phyloP scores from a whole-genome alignment of 2,797 vertebrate species.

The Gouania willdenowi region DNA sequence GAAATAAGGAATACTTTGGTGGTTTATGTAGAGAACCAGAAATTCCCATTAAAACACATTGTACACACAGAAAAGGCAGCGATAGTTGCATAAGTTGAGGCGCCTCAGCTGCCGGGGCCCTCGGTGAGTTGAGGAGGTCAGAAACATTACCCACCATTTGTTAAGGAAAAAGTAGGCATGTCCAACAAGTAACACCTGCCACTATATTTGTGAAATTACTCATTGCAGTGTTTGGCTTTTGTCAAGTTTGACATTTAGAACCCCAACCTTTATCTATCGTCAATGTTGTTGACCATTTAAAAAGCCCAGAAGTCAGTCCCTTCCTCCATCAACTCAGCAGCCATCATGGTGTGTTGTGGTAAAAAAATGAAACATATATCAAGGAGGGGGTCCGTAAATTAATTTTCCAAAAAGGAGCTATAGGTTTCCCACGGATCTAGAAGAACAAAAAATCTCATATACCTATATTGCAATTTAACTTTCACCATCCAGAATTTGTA shows the following conservation, averaged over 20 bases:
- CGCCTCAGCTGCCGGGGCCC: conserved; percentile 60
- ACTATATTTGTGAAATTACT: conserved; percentile 66
- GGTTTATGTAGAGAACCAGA: conserved; percentile 42
- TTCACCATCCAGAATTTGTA: no score
- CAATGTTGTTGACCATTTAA: conserved; percentile 22
- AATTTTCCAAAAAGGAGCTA: no score
- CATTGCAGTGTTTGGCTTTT: conserved; percentile 55
- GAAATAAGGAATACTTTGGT: conserved; percentile 40
- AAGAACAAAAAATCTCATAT: no score
- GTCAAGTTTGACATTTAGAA: conserved; percentile 57
- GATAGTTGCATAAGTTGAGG: conserved; percentile 53
- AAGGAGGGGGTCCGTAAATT: no score
- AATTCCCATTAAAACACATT: conserved; percentile 36
- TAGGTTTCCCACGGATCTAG: no score
- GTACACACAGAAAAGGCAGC: conserved; percentile 26
- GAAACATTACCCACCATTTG: conserved; percentile 72
- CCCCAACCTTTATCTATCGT: conserved; percentile 22
- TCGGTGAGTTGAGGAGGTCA: conserved; percentile 61
- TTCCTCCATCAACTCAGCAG: neutral
- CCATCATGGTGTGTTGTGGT: conserved; percentile 3
- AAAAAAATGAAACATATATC: no score
- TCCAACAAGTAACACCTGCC: conserved; percentile 72
- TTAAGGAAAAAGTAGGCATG: conserved; percentile 64
- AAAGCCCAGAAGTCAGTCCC: conserved; percentile 17
- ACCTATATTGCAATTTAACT: no score